Base-by-base conservation (phyloP, 2,888 invertebrate species). In the Carabus problematicus region DNA sequence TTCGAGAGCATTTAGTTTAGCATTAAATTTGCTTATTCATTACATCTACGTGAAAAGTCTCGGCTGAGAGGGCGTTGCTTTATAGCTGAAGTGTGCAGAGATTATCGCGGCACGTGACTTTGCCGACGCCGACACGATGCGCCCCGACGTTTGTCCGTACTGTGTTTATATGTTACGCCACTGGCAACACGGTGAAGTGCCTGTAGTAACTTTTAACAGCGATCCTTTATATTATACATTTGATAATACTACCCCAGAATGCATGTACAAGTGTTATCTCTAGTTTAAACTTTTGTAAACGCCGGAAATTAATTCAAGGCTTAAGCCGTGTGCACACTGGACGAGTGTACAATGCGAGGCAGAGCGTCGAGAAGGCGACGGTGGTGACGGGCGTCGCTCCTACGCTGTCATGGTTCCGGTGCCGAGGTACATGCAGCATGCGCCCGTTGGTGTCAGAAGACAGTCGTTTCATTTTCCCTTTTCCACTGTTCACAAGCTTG, bases 271-370 rank as follows among this genome's bases (percentile, higher is more conserved):
- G 18, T 45, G 60, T 45, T 60, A 60, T 63, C 54, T 63, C n/a
- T 55, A 63, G 54, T 63, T 63, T 41, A 52, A 63, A 63, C 63
- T 63, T 63, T 63, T 63, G 63, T 54, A 56, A 63, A 42, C 63
- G 54, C 49, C 47, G 66, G 49, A 49, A 63, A 66, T 66, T 66
- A 66, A 66, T 66, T 66, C 59, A 41, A 16, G 14, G 66, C 66
- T 66, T 66, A 66, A 59, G 58, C 49, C 16, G 16, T 52, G 9
- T 16, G 45, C 14, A 52, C 29, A 29, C 3, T 29, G 29, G 29
- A 29, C 52, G 52, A 47, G 56, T 56, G 56, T 56, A 39, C 56
- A 40, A 11, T 12, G 18, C 1, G 56, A 29, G n/a, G 29, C 29
- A 29, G 29, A 29, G 12, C 56, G 9, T 29, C 29, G 29, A 3